Percentiles rank a stretch among this genome's conserved stretches.
Conservation (phyloP, 53 echinoderm and acorn worm species). For the Actinopyga echinites region DNA sequence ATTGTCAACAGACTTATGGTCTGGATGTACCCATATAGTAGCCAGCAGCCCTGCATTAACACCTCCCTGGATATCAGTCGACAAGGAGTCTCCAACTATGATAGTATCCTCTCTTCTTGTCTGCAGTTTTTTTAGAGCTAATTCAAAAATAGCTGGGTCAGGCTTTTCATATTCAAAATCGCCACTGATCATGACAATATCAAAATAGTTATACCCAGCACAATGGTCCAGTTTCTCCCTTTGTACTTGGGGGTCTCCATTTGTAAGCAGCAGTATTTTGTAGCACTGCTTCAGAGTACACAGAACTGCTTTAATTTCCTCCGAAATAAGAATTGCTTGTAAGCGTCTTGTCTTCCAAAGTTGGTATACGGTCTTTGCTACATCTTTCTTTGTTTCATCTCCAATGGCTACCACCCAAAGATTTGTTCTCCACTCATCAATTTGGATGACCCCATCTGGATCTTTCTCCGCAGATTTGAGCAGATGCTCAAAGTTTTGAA, state of each 20-base stretch:
- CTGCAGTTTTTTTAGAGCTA: conserved; percentile 70
- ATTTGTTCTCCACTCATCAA: conserved; percentile 88
- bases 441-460: conserved; percentile 72
- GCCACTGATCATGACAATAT: conserved; percentile 88
- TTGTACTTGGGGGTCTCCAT: conserved; percentile 82
- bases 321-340: conserved; percentile 70
- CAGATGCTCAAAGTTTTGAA: conserved; percentile 62
- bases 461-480: conserved; percentile 68
- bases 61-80: conserved; percentile 95
- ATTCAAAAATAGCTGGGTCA: conserved; percentile 81
- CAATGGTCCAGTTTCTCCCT: conserved; percentile 79
- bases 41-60: conserved; percentile 69
- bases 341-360: conserved; percentile 85
- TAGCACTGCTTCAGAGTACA: conserved; percentile 60
- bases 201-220: conserved; percentile 81
- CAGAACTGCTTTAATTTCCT: conserved; percentile 71
- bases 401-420: conserved; percentile 88
- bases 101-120: conserved; percentile 64
- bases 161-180: conserved; percentile 89
- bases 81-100: conserved; percentile 87
- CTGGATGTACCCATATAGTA: conserved; percentile 84
- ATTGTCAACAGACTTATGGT: conserved; percentile 50
- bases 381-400: conserved; percentile 40
- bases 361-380: conserved; percentile 65
- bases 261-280: conserved; percentile 83